These are phyloP conservation scores for Drosophila melanosoma DNA, from an alignment of 2,888 invertebrate genomes.

Conservation along the genomic window DNA sequence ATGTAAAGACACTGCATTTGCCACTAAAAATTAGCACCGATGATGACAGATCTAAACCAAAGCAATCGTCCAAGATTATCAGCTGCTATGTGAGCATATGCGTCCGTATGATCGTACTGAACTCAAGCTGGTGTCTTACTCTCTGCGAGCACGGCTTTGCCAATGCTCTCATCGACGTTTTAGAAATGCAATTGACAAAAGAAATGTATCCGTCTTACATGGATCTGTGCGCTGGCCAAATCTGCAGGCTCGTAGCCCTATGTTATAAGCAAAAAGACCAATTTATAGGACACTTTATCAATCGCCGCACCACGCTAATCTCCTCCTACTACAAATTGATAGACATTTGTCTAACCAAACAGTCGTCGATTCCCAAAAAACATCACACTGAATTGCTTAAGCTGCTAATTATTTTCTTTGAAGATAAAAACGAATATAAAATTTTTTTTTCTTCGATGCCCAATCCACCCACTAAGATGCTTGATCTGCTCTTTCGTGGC, in stretches of 20 bases:
- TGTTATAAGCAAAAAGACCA: slow-evolving; percentile 66
- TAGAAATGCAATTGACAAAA: slow-evolving; percentile 54
- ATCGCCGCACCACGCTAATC: slow-evolving; percentile 75
- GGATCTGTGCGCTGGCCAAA: slow-evolving; percentile 73
- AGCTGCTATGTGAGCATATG: slow-evolving; percentile 72
- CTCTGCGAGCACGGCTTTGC: slow-evolving; percentile 72
- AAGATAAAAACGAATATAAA: slow-evolving; percentile 65
- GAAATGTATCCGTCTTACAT: slow-evolving; percentile 24
- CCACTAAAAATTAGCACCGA: not conserved
- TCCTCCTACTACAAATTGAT: slow-evolving; percentile 50
- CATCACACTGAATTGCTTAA: slow-evolving; percentile 58
- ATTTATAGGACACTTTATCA: slow-evolving; percentile 72
- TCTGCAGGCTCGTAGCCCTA: slow-evolving; percentile 78
- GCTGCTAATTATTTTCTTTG: slow-evolving; percentile 71
- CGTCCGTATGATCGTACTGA: slow-evolving; percentile 45
- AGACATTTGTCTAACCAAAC: slow-evolving; percentile 28
- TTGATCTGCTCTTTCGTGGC: slow-evolving; percentile 62
- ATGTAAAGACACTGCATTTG: slow-evolving; percentile 14
- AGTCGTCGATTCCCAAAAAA: slow-evolving; percentile 1
- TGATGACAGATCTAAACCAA: not conserved
- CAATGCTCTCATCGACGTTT: slow-evolving; percentile 69
- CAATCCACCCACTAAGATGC: slow-evolving; percentile 35
- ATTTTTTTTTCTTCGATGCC: slow-evolving; percentile 54
- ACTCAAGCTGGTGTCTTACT: slow-evolving; percentile 56
- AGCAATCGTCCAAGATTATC: slow-evolving; percentile 71